Evolutionary conservation across 2,113 vertebrate genomes (phyloP), one percentile per base, ranked within the genome.

Genomic region (Spizaetus ornatus): DNA sequence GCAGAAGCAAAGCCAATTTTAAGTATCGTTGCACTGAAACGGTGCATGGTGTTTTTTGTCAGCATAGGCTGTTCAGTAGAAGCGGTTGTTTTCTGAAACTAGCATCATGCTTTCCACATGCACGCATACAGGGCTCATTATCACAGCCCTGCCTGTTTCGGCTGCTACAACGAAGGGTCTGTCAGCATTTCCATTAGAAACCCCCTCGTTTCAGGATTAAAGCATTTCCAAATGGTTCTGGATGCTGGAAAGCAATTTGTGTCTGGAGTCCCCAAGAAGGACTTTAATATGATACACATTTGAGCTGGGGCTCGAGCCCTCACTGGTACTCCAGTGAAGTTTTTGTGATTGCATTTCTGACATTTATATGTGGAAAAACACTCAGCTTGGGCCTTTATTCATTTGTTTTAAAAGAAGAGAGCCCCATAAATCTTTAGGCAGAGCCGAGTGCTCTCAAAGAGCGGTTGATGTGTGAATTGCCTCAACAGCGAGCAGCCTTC

Each of bases 361-460:
- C 84, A 20, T 97, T 97, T 97, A 92, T 87, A 84, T 95, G 91
- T 96, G 96, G 94, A 96, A 97, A 98, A 97, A 96, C 90, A 98
- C 95, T 98, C 97, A 94, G 93, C 96, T 96, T 95, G 76, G 83
- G 78, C 94, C 96, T 97, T 95, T 93, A 83, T 91, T 95, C 95
- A 96, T 97, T 95, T 95, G 74, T 92, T 95, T 95, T 93, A 96
- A 90, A 93, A 80, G 36, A 92, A 90, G 80, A 86, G 87, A 71
- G 65, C 40, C 90, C 62, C 86, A 95, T 97, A 96, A 95, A 97
- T 93, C 89, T 94, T 59, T 11, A 83, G 47, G 78, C 88, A 71
- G 40, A 91, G 81, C 23, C 0, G 2, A 88, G 66, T 10, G 34
- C 86, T 96, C 86, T 89, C 78, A 85, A 72, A 76, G 73, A 91